A percentile compares a stretch with the other conserved stretches of the same genome.
Conservation (phyloP, 2,888 invertebrate genomes). For the Brassicogethes aeneus region DNA sequence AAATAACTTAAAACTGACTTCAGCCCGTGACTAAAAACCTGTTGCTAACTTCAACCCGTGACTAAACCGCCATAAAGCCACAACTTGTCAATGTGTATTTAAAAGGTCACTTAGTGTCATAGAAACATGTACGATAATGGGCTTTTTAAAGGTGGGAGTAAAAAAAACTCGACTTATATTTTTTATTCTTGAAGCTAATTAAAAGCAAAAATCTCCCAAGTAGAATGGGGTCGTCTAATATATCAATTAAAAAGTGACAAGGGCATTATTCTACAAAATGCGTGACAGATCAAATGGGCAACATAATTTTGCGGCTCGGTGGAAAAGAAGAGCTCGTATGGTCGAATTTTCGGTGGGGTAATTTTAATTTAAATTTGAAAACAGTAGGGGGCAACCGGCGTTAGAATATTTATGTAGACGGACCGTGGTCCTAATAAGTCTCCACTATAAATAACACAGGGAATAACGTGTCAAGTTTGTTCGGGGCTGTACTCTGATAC, state of each 20-base stretch:
- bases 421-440: background rate
- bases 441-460: background rate
- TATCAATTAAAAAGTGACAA: background rate
- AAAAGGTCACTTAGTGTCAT: no score
- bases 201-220: background rate
- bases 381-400: background rate
- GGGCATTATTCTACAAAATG: background rate
- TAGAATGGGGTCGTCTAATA: background rate
- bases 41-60: no score
- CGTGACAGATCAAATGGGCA: background rate
- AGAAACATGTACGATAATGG: no score
- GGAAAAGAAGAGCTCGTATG: no score
- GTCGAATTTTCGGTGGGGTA: background rate
- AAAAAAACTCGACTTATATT: no score
- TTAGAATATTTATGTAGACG: background rate
- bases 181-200: background rate
- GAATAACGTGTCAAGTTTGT: background rate
- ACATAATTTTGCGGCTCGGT: background rate
- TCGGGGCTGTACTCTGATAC: no score
- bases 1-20: no score
- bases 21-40: no score
- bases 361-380: constrained; percentile 1
- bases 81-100: no score
- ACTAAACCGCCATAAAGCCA: no score
- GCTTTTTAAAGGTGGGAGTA: no score